These are phyloP conservation scores for Trichonephila inaurata DNA, from an alignment of 1,140 invertebrate genomes.

Conservation along the genomic window DNA sequence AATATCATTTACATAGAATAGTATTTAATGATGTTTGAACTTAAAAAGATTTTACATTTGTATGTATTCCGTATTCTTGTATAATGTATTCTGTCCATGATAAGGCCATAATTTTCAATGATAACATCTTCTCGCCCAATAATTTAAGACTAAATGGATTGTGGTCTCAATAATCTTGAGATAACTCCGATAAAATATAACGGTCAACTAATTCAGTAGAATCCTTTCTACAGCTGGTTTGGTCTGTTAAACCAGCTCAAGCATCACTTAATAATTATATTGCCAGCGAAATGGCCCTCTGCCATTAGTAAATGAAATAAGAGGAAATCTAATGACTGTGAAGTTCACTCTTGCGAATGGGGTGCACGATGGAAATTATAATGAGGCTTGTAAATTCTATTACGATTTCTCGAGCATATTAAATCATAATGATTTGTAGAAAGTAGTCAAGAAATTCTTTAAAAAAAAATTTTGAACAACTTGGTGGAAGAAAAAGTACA, in stretches of 20 bases:
- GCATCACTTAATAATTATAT: constrained; percentile 28
- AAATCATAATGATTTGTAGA: not conserved
- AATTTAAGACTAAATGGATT: not conserved
- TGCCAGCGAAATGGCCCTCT: constrained; percentile 11
- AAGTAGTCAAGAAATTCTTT: not conserved
- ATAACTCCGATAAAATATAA: constrained; percentile 25
- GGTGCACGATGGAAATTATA: not conserved
- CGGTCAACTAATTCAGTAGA: constrained; percentile 10
- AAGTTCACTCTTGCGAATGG: constrained; percentile 24
- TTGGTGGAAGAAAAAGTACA: not conserved
- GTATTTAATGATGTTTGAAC: too few relatives aligned
- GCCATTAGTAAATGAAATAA: constrained; percentile 50
- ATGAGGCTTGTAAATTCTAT: constrained; percentile 5
- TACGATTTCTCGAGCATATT: not conserved
- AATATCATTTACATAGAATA: too few relatives aligned
- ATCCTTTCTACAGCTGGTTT: constrained; percentile 12
- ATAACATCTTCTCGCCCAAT: not conserved
- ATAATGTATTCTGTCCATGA: too few relatives aligned
- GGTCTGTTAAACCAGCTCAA: constrained; percentile 6
- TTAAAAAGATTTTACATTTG: too few relatives aligned
- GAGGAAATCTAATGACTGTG: constrained; percentile 36
- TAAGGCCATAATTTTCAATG: too few relatives aligned
- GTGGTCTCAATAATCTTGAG: not conserved
- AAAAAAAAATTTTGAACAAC: not conserved
- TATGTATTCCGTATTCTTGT: too few relatives aligned